Base-by-base conservation (phyloP, 2,113 vertebrate genomes). In the Tenebrosternarchus preto region DNA sequence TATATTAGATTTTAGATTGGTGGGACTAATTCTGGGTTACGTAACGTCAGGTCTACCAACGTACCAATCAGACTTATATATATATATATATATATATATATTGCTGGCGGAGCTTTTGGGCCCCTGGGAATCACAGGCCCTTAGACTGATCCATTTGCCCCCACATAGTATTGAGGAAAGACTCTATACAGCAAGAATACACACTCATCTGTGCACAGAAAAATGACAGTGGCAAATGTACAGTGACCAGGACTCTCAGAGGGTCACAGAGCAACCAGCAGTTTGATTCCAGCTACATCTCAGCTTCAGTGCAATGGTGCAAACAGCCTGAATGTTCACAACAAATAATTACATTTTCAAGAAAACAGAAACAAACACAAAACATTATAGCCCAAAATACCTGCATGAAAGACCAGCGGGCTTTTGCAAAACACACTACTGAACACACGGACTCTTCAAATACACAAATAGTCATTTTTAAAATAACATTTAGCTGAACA, bases 191-290 rank as follows among this genome's bases (percentile, higher is more conserved):
- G 39, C 39, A 7, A 8, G 11, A 43, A 43, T 4, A 43, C 6
- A 5, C 61, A 71, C 75, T 12, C 82, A 22, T 11, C 33, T 66
- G 29, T 82, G 73, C 81, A 74, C 66, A 72, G 77, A 68, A n/a
- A n/a, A n/a, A n/a, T n/a, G n/a, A n/a, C n/a, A n/a, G n/a, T n/a
- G n/a, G n/a, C n/a, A n/a, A n/a, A n/a, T n/a, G n/a, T n/a, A n/a
- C n/a, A n/a, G n/a, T n/a, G n/a, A n/a, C n/a, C n/a, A n/a, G n/a
- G n/a, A n/a, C n/a, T n/a, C n/a, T n/a, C n/a, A n/a, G n/a, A n/a
- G n/a, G n/a, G n/a, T 33, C 19, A 4, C 6, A 27, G 29, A 11
- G 16, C 19, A 64, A 1, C 1, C 16, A 31, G 29, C 25, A 64
- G 56, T 64, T 64, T 31, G 4, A 19, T 24, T 11, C 1, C 0